phyloP scores from a whole-genome alignment of 2,113 vertebrate genomes.

The Tiliqua scincoides region DNA sequence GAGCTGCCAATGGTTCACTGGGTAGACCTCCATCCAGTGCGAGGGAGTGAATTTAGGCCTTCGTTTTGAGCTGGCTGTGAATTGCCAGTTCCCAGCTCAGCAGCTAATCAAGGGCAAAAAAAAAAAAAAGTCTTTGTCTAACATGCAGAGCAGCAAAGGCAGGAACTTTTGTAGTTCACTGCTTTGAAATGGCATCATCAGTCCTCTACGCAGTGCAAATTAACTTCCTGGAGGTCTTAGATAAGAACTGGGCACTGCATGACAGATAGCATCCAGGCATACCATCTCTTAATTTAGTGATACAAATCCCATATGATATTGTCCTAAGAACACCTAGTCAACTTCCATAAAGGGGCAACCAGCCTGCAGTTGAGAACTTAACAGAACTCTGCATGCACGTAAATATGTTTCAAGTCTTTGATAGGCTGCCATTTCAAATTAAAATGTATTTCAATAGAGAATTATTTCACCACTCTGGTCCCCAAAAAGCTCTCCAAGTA shows the following conservation, averaged over 20 bases:
- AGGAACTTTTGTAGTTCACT: neutral
- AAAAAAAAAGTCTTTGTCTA: neutral
- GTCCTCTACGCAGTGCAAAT: neutral
- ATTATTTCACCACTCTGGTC: too few species aligned
- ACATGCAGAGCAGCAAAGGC: neutral
- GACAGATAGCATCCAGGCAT: neutral
- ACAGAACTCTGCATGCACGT: too few species aligned
- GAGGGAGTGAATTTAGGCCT: conserved; percentile 22
- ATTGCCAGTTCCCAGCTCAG: conserved; percentile 9
- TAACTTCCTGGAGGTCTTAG: neutral
- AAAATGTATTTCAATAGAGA: neutral
- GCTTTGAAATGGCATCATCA: neutral
- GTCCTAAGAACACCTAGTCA: neutral
- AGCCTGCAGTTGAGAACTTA: neutral
- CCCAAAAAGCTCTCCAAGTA: too few species aligned
- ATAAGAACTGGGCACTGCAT: neutral
- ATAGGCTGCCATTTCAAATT: neutral
- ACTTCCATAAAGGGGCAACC: neutral
- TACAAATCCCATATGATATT: neutral
- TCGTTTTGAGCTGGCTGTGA: conserved; percentile 8
- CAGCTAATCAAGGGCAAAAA: conserved; percentile 15
- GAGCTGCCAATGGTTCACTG: conserved; percentile 32
- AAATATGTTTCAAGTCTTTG: neutral
- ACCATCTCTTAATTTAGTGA: neutral
- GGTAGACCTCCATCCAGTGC: conserved; percentile 12